Base-by-base conservation (phyloP, 2,797 vertebrate genomes). In the Tympanoctomys barrerae region DNA sequence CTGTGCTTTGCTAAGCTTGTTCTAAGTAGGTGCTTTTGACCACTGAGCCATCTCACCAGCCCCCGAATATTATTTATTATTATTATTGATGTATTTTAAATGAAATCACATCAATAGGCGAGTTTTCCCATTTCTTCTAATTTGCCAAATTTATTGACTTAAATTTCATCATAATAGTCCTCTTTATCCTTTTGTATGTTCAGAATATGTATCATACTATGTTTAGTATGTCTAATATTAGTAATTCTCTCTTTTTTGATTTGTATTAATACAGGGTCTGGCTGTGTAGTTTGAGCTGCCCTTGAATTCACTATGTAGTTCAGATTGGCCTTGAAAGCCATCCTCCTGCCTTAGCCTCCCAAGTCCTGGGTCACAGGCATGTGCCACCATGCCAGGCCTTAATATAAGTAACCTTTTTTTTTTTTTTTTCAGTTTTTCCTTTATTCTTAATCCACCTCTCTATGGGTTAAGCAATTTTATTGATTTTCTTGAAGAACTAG, bases 401-500 rank as follows among this genome's bases (percentile, higher is more conserved):
- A 39, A 73, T 19, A 24, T 77, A 46, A 52, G 57, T 57, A 42
- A 64, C 80, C 22, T 82, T 81, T 52, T 81, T n/a, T n/a, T n/a
- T 73, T 11, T 82, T 81, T 52, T 52, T 62, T 71, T 33, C 77
- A 66, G 42, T 81, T 78, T 28, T 94, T 61, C 81, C 77, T 33
- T 71, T 36, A 26, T 77, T 77, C 73, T 33, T 87, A 66, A 62
- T 49, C 80, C 39, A 83, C 89, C 73, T 89, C 28, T 33, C 66
- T 66, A 46, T 42, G 78, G 14, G 12, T 73, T 70, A 54, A 85
- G 71, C 42, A 79, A 88, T 68, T 94, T 70, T 64, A 85, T 26
- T 91, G 83, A 39, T 42, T 93, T 91, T 54, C 79, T 84, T 28
- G 11, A 95, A 83, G 57, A 87, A 54, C n/a, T 28, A 62, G 64